phyloP scores from a whole-genome alignment of 2,888 invertebrate species.

The Xestia rhomboidea region DNA sequence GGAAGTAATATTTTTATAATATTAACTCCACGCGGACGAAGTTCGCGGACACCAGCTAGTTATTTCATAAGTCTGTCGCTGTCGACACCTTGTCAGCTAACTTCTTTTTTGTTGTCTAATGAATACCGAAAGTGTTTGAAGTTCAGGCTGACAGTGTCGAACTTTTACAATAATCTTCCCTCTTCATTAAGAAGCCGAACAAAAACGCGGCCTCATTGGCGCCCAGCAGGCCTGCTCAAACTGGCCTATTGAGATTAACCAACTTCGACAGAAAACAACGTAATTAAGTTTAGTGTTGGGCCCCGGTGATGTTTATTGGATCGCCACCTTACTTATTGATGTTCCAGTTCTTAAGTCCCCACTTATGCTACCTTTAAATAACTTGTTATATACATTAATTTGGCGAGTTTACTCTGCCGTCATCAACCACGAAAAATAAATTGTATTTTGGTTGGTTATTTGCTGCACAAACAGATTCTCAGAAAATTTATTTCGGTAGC shows the following conservation, averaged over 20 bases:
- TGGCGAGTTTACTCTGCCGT: not conserved
- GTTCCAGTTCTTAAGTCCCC: slow-evolving; percentile 56
- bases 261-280: slow-evolving; percentile 79
- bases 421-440: slow-evolving; percentile 18
- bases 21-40: too few species aligned
- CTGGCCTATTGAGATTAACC: slow-evolving; percentile 80
- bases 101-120: slow-evolving; percentile 50
- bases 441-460: slow-evolving; percentile 19
- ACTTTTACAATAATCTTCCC: slow-evolving; percentile 77
- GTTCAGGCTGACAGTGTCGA: slow-evolving; percentile 69
- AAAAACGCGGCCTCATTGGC: slow-evolving; percentile 74
- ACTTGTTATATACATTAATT: slow-evolving; percentile 23
- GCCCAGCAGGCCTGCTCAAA: slow-evolving; percentile 67
- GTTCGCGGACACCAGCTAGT: too few species aligned
- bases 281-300: slow-evolving; percentile 79
- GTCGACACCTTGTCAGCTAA: slow-evolving; percentile 37
- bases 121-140: slow-evolving; percentile 48
- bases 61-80: not conserved
- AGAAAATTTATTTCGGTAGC: slow-evolving; percentile 39
- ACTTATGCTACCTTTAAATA: slow-evolving; percentile 31
- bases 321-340: slow-evolving; percentile 72
- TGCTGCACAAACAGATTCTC: slow-evolving; percentile 36
- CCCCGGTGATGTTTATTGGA: slow-evolving; percentile 75
- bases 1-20: too few species aligned
- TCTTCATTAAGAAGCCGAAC: slow-evolving; percentile 70